phyloP scores from a whole-genome alignment of 2,797 vertebrate genomes.

The Aratinga solstitialis region DNA sequence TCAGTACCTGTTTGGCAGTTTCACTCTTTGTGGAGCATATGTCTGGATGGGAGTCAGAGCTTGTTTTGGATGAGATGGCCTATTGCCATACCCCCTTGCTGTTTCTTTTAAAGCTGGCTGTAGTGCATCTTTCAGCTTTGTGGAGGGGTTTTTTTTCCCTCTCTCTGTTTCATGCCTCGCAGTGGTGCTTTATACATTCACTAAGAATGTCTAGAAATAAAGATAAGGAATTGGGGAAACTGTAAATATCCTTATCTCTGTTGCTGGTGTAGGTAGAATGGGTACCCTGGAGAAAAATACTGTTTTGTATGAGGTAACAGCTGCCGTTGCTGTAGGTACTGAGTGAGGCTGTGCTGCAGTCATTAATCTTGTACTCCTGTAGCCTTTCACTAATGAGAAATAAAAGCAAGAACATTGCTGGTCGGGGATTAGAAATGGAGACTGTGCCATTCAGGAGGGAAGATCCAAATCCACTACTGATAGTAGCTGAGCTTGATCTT shows the following conservation, averaged over 20 bases:
- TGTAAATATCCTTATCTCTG: slow-evolving; percentile 39
- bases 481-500: neutral
- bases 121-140: neutral
- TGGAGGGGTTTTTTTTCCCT: neutral
- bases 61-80: slow-evolving; percentile 25
- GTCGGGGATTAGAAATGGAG: neutral
- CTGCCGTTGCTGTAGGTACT: slow-evolving; percentile 28
- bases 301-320: slow-evolving; percentile 57
- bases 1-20: slow-evolving; percentile 31
- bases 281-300: slow-evolving; percentile 25
- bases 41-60: slow-evolving; percentile 26
- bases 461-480: neutral
- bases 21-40: neutral
- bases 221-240: slow-evolving; percentile 54
- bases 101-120: slow-evolving; percentile 43
- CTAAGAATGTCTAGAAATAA: slow-evolving; percentile 22
- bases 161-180: neutral
- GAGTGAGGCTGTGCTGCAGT: slow-evolving; percentile 19
- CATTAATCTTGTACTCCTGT: slow-evolving; percentile 57
- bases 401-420: slow-evolving; percentile 11
- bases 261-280: slow-evolving; percentile 31
- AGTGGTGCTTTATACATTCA: neutral
- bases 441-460: neutral
- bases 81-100: slow-evolving; percentile 47
- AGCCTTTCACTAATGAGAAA: slow-evolving; percentile 44